A percentile compares a stretch with the other conserved stretches of the same genome.
These are phyloP conservation scores for Spilosoma lubricipeda DNA, from an alignment of 2,888 invertebrate species.

Conservation along the genomic window DNA sequence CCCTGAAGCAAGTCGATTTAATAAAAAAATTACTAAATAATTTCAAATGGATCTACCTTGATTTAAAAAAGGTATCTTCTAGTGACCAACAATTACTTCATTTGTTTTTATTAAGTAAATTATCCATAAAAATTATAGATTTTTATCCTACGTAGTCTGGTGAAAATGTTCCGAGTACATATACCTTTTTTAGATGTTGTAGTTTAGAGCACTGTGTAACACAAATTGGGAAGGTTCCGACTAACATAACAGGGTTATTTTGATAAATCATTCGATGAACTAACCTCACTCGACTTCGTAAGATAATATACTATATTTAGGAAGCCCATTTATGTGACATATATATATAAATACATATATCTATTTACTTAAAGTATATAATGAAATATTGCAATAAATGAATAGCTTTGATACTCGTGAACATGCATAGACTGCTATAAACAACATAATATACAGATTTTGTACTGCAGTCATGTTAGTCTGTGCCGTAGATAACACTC, in stretches of 20 bases:
- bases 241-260: not conserved
- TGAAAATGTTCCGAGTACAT: not conserved
- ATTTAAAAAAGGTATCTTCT: not conserved
- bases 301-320: not conserved
- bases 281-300: not conserved
- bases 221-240: not conserved
- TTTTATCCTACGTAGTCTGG: not conserved
- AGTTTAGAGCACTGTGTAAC: not conserved
- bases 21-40: not conserved
- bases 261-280: not conserved
- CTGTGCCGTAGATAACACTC: constrained; percentile 22
- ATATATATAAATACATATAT: not conserved
- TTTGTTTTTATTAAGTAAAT: not conserved
- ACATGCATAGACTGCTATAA: constrained; percentile 14
- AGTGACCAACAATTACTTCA: not conserved
- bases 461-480: constrained; percentile 45
- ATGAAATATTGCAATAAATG: not conserved
- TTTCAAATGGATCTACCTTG: not conserved
- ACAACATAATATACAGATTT: constrained; percentile 46
- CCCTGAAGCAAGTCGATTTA: not conserved
- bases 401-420: not conserved
- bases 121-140: not conserved
- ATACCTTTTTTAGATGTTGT: not conserved
- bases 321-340: not conserved
- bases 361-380: not conserved